These are phyloP conservation scores for Antheraea yamamai DNA, from an alignment of 2,888 invertebrate genomes.

Conservation along the genomic window DNA sequence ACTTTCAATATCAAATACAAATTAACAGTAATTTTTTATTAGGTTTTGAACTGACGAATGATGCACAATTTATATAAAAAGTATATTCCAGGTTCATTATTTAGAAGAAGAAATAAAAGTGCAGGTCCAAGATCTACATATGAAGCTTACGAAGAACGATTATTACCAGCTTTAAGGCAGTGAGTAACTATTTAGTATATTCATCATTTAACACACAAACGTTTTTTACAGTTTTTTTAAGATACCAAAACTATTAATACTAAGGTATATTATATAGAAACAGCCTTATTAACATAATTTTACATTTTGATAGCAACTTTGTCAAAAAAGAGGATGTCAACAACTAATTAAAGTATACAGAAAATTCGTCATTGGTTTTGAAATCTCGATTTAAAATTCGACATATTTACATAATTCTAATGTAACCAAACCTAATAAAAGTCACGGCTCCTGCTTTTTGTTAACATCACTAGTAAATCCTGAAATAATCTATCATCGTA, in stretches of 20 bases:
- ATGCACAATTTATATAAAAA: not conserved
- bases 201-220: constrained; percentile 88
- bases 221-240: constrained; percentile 42
- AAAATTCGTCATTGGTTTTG: not conserved
- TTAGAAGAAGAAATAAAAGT: constrained; percentile 85
- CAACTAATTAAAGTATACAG: not conserved
- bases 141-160: constrained; percentile 93
- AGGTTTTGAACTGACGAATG: not conserved
- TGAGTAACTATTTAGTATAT: constrained; percentile 70
- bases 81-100: constrained; percentile 71
- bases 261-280: not conserved
- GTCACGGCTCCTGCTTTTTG: not conserved
- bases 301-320: not conserved
- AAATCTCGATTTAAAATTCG: not conserved
- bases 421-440: not conserved
- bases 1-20: not conserved
- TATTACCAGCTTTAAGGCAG: constrained; percentile 93
- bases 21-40: not conserved
- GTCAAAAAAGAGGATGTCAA: not conserved
- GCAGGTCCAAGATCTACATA: constrained; percentile 87
- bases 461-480: no score
- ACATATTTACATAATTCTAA: not conserved
- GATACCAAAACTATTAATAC: not conserved
- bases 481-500: not conserved
- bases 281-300: not conserved